Conservation (phyloP, 1,140 invertebrate genomes). For the Anagrus nilaparvatae region DNA sequence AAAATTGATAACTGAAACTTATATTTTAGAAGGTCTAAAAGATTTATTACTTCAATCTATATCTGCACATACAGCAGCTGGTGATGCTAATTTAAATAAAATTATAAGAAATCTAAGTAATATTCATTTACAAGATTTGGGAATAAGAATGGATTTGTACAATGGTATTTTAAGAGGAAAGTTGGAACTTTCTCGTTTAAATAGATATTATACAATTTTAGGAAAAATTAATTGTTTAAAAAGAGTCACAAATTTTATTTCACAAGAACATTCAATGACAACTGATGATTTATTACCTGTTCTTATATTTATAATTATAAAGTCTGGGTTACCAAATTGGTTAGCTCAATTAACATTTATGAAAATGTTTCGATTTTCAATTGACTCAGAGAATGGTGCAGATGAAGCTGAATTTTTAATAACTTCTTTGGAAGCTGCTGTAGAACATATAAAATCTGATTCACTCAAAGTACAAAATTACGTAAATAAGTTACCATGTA, state of each 20-base stretch:
- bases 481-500: not conserved
- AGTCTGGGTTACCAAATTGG: conserved; percentile 73
- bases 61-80: conserved; percentile 50
- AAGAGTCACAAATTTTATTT: conserved; percentile 47
- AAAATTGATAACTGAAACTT: conserved; percentile 64
- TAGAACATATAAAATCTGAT: conserved; percentile 63
- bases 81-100: conserved; percentile 71
- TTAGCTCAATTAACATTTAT: conserved; percentile 67
- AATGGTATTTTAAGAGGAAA: conserved; percentile 58
- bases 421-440: conserved; percentile 69
- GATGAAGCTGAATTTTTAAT: conserved; percentile 69
- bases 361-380: conserved; percentile 65
- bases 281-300: conserved; percentile 73
- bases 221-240: conserved; percentile 70
- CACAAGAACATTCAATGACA: conserved; percentile 43
- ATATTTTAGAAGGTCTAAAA: conserved; percentile 65
- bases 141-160: conserved; percentile 53
- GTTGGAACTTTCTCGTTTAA: conserved; percentile 61
- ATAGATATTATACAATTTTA: conserved; percentile 59
- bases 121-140: conserved; percentile 59
- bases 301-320: conserved; percentile 69
- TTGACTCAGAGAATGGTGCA: conserved; percentile 43
- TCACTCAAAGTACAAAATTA: conserved; percentile 36
- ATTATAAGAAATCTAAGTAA: conserved; percentile 64
- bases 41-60: conserved; percentile 58